Evolutionary conservation across 2,888 invertebrate genomes (phyloP).

Genomic region (Agrenia bidenticulata): DNA sequence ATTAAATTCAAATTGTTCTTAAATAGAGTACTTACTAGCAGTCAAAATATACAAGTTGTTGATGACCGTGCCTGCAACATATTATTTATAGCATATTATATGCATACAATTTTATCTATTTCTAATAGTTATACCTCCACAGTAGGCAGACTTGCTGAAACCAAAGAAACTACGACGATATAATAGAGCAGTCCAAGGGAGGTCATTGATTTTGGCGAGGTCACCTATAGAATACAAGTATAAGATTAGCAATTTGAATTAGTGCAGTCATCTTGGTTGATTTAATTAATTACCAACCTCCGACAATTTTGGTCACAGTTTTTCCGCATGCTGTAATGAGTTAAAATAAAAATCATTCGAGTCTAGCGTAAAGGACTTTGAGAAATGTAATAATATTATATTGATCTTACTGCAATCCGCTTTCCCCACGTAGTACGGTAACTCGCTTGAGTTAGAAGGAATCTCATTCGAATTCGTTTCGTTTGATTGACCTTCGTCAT

Average conservation of each 20-base stretch:
- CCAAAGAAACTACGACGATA: conserved; percentile 30
- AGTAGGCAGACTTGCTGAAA: conserved; percentile 20
- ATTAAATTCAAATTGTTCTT: too few relatives aligned
- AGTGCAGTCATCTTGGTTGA: not conserved
- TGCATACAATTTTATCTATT: too few relatives aligned
- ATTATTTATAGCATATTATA: too few relatives aligned
- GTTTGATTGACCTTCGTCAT: too few relatives aligned
- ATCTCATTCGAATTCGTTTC: too few relatives aligned
- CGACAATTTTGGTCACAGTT: conserved; percentile 12
- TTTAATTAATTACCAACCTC: conserved; percentile 17
- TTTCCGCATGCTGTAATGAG: conserved; percentile 27
- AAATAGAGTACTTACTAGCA: conserved; percentile 26
- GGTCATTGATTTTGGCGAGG: conserved; percentile 36
- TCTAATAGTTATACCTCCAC: conserved; percentile 41
- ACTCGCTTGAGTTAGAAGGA: too few relatives aligned
- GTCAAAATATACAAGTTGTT: conserved; percentile 38
- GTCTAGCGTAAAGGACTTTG: too few relatives aligned
- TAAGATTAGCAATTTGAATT: not conserved
- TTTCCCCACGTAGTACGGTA: conserved; percentile 1
- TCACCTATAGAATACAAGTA: conserved; percentile 18
- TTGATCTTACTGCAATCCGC: not conserved
- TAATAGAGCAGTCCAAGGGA: conserved; percentile 46
- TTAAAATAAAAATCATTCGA: too few relatives aligned
- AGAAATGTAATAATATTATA: too few relatives aligned
- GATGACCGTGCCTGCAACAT: too few relatives aligned